These are phyloP conservation scores for Drosophila helvetica DNA, from an alignment of 2,888 invertebrate genomes.

Conservation along the genomic window DNA sequence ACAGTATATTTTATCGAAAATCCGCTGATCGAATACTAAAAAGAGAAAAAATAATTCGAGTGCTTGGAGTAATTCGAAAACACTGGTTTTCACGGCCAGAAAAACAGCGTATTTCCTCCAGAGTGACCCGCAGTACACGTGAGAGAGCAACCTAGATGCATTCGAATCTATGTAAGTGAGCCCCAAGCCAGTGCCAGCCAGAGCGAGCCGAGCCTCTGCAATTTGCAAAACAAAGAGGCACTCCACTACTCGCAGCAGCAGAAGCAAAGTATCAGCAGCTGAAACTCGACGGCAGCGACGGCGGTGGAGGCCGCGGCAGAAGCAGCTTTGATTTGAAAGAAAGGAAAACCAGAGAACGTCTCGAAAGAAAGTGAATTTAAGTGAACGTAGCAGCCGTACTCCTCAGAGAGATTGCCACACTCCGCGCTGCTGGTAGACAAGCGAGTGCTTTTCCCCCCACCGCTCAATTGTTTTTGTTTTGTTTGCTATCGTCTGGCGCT, in stretches of 20 bases:
- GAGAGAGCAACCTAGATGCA: conserved; percentile 38
- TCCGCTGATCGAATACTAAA: not conserved
- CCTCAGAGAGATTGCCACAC: conserved; percentile 6
- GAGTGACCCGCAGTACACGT: not conserved
- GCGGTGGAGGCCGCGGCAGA: conserved; percentile 5
- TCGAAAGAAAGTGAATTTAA: conserved; percentile 70
- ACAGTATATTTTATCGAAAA: too few relatives aligned
- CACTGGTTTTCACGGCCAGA: not conserved
- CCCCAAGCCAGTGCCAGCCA: not conserved
- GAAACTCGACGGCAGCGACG: not conserved
- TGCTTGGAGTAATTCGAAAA: not conserved
- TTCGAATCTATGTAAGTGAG: conserved; percentile 55
- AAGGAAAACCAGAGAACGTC: conserved; percentile 60
- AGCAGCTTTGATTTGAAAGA: conserved; percentile 38
- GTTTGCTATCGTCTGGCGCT: not conserved
- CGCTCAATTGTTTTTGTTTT: not conserved
- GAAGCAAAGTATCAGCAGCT: conserved; percentile 17
- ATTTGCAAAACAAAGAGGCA: not conserved
- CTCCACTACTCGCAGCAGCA: not conserved
- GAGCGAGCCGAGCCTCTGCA: not conserved
- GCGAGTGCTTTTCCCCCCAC: not conserved
- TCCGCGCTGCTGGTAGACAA: not conserved
- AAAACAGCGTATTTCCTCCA: not conserved
- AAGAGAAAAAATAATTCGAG: not conserved
- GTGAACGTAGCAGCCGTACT: conserved; percentile 24